phyloP scores from a whole-genome alignment of 92 coral and sea anemone species.

The Pocillopora meandrina region DNA sequence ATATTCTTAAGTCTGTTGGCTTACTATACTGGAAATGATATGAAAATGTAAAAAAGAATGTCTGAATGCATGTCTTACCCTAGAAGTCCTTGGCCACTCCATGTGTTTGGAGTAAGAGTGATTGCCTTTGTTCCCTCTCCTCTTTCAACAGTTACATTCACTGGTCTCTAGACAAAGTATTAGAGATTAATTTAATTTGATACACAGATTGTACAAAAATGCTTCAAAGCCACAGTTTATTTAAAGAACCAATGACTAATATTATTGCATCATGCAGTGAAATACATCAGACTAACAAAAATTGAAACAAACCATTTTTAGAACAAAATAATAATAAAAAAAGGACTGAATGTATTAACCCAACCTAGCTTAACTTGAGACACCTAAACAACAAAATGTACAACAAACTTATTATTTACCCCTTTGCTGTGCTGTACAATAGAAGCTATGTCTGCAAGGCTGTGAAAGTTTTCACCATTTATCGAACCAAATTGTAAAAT shows the following conservation, averaged over 20 bases:
- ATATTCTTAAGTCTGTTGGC: not conserved
- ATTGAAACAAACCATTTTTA: too few relatives aligned
- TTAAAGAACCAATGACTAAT: too few relatives aligned
- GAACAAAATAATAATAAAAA: too few relatives aligned
- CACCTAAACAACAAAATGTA: too few relatives aligned
- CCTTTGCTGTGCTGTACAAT: conserved; percentile 93
- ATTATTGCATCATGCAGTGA: too few relatives aligned
- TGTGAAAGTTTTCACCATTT: conserved; percentile 72
- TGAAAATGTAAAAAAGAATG: not conserved
- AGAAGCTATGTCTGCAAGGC: conserved; percentile 73
- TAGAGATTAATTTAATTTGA: not conserved
- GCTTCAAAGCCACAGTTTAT: too few relatives aligned
- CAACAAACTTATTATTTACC: conserved; percentile 33
- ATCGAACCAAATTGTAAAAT: conserved; percentile 94
- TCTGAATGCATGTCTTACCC: conserved; percentile 60
- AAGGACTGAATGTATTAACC: too few relatives aligned
- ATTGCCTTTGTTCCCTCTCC: conserved; percentile 52
- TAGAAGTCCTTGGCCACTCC: conserved; percentile 91
- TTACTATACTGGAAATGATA: not conserved
- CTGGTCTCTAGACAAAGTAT: conserved; percentile 49
- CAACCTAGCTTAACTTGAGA: too few relatives aligned
- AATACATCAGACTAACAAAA: too few relatives aligned
- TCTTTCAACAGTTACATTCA: conserved; percentile 68
- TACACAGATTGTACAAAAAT: not conserved
- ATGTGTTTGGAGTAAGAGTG: conserved; percentile 82